Evolutionary conservation across 1,140 invertebrate genomes (phyloP).

Genomic region (Musca vetustissima): DNA sequence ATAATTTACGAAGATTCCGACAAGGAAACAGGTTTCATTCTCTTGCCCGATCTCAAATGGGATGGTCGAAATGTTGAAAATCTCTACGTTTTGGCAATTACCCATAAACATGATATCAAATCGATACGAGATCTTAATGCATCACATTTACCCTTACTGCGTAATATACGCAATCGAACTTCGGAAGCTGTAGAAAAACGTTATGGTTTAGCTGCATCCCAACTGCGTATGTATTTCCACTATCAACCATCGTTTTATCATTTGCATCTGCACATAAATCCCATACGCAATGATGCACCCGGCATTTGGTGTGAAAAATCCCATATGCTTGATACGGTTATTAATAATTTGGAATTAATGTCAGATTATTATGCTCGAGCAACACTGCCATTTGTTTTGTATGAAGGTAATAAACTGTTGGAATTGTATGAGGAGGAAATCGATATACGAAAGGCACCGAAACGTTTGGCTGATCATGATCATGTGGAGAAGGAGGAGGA

Average conservation of each 20-base stretch:
- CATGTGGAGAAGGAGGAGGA: neutral
- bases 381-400: conserved; percentile 71
- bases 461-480: conserved; percentile 22
- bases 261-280: conserved; percentile 93
- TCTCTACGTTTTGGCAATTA: conserved; percentile 83
- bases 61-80: conserved; percentile 75
- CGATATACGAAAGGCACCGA: neutral
- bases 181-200: conserved; percentile 77
- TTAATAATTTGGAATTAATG: conserved; percentile 83
- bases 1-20: conserved; percentile 84
- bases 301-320: conserved; percentile 80
- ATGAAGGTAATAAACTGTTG: conserved; percentile 59
- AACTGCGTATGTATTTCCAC: conserved; percentile 87
- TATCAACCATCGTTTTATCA: conserved; percentile 98
- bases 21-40: conserved; percentile 78
- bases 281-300: conserved; percentile 77
- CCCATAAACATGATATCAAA: conserved; percentile 71
- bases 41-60: conserved; percentile 95
- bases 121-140: conserved; percentile 81
- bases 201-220: conserved; percentile 70
- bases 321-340: conserved; percentile 86
- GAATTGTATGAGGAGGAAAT: conserved; percentile 40
- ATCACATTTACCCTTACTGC: conserved; percentile 78
- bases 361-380: conserved; percentile 82
- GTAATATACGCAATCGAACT: conserved; percentile 76